Evolutionary conservation across 2,797 vertebrate species (phyloP).

Genomic region (Vireo griseus): DNA sequence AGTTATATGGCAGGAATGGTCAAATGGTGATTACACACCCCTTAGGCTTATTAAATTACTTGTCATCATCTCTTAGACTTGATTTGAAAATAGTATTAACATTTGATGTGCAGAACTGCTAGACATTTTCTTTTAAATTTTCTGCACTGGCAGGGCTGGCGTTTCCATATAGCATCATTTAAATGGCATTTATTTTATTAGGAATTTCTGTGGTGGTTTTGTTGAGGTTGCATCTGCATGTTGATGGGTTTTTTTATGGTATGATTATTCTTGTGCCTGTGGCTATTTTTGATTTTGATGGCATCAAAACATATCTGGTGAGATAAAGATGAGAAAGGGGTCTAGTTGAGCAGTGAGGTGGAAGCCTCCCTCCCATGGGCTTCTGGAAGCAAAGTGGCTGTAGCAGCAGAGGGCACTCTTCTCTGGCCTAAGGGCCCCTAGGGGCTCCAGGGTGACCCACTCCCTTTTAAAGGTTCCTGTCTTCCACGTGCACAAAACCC

Average conservation of each 20-base stretch:
- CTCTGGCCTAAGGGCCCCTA: background rate
- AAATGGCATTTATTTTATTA: background rate
- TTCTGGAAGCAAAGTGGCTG: background rate
- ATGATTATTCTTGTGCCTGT: background rate
- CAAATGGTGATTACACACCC: background rate
- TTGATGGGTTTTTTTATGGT: background rate
- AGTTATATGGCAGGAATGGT: background rate
- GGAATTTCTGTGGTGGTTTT: background rate
- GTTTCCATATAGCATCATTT: background rate
- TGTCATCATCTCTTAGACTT: background rate
- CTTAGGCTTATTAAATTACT: constrained; percentile 11
- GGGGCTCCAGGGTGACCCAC: background rate
- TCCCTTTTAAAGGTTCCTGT: background rate
- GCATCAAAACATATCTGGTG: background rate
- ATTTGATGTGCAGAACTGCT: background rate
- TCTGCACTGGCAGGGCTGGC: background rate
- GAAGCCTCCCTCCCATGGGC: background rate
- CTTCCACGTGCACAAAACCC: background rate
- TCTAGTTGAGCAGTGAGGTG: background rate
- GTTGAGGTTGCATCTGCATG: background rate
- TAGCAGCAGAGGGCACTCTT: background rate
- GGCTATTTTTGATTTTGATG: background rate
- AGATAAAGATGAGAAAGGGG: background rate
- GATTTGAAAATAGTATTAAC: constrained; percentile 3
- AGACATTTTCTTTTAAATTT: background rate